Conservation (phyloP, 1,140 invertebrate species). For the Aphidius gifuensis region DNA sequence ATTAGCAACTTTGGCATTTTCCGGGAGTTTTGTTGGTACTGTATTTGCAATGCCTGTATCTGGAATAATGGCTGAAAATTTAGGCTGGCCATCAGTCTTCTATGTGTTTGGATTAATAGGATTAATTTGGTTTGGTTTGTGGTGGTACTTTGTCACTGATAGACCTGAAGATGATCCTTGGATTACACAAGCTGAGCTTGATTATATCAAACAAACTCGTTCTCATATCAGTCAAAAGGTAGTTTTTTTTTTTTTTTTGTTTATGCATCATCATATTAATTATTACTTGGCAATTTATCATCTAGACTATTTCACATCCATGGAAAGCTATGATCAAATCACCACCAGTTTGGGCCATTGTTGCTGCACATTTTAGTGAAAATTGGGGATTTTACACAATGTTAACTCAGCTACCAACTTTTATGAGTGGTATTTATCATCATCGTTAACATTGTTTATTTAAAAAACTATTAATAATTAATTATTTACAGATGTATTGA, state of each 20-base stretch:
- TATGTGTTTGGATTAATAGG: constrained; percentile 81
- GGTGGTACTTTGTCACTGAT: constrained; percentile 71
- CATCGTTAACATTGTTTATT: background rate
- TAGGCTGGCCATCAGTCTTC: constrained; percentile 85
- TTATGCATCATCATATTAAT: too few relatives aligned
- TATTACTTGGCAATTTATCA: background rate
- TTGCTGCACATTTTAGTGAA: constrained; percentile 87
- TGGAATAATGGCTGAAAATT: constrained; percentile 66
- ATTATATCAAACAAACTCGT: constrained; percentile 65
- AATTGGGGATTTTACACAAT: constrained; percentile 96
- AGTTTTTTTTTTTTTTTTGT: background rate
- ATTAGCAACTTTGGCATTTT: constrained; percentile 75
- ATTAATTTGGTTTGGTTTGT: constrained; percentile 68
- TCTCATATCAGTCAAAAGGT: constrained; percentile 31
- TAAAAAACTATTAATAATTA: background rate
- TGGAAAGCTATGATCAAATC: constrained; percentile 81
- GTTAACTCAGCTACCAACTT: constrained; percentile 85
- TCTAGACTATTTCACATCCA: constrained; percentile 62
- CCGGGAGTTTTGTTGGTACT: constrained; percentile 79
- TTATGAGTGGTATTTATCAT: constrained; percentile 70
- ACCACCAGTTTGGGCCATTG: constrained; percentile 84
- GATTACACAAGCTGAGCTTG: constrained; percentile 72
- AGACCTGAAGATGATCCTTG: constrained; percentile 72
- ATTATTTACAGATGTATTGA: constrained; percentile 62
- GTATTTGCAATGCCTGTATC: constrained; percentile 76